Evolutionary conservation across 1,140 invertebrate species (phyloP).

Genomic region (Thaumetopoea pityocampa): DNA sequence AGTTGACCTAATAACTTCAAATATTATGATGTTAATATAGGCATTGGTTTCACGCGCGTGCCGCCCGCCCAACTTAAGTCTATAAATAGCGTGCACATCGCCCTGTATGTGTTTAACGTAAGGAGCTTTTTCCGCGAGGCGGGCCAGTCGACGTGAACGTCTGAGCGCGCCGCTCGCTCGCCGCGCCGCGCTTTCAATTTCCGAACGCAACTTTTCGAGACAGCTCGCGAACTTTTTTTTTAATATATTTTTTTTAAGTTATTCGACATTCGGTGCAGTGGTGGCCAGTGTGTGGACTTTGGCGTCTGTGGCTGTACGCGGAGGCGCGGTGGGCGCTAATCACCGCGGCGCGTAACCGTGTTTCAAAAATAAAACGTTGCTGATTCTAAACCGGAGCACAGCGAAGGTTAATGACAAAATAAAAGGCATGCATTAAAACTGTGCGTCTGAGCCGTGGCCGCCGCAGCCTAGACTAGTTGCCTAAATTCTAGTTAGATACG

Average conservation of each 20-base stretch:
- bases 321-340: conserved; percentile 30
- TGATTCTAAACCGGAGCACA: conserved; percentile 70
- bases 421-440: conserved; percentile 67
- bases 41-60: conserved; percentile 48
- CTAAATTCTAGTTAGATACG: conserved; percentile 29
- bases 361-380: conserved; percentile 72
- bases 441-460: conserved; percentile 42
- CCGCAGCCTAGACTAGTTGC: conserved; percentile 37
- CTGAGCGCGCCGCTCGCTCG: conserved; percentile 49
- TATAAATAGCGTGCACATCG: conserved; percentile 70
- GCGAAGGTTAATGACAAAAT: conserved; percentile 73
- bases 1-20: conserved; percentile 57
- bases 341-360: conserved; percentile 59
- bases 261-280: conserved; percentile 13
- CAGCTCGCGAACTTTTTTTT: conserved; percentile 18
- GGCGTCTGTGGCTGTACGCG: conserved; percentile 1
- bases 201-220: conserved; percentile 29
- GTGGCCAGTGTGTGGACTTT: conserved; percentile 19
- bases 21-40: conserved; percentile 61
- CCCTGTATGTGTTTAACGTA: conserved; percentile 55
- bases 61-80: conserved; percentile 57
- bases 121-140: conserved; percentile 61
- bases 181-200: conserved; percentile 5
- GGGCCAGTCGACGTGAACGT: conserved; percentile 58
- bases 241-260: conserved; percentile 14